These are phyloP conservation scores for Furcula furcula DNA, from an alignment of 2,888 invertebrate species.

Conservation along the genomic window DNA sequence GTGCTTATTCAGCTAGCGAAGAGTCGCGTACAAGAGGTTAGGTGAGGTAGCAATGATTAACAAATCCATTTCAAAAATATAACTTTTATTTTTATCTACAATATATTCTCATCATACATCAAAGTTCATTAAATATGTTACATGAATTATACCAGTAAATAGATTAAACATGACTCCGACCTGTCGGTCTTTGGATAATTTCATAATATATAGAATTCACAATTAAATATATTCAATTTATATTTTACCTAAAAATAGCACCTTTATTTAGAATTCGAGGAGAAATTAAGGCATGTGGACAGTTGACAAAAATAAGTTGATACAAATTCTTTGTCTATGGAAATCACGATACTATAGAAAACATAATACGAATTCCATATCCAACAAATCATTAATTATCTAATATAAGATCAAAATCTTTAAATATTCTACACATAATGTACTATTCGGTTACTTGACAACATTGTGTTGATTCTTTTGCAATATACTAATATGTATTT, in stretches of 20 bases:
- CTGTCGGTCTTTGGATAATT: slow-evolving; percentile 64
- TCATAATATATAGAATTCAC: slow-evolving; percentile 31
- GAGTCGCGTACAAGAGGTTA: too few relatives aligned
- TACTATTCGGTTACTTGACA: slow-evolving; percentile 20
- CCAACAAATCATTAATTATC: slow-evolving; percentile 24
- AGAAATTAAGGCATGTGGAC: slow-evolving; percentile 38
- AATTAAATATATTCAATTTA: slow-evolving; percentile 31
- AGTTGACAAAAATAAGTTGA: slow-evolving; percentile 13
- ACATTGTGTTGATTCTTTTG: slow-evolving; percentile 5
- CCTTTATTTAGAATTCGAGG: slow-evolving; percentile 42
- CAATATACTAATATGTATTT: background rate
- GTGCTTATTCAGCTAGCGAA: too few relatives aligned
- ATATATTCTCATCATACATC: slow-evolving; percentile 65
- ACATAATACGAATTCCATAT: slow-evolving; percentile 73
- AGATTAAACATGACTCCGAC: slow-evolving; percentile 76
- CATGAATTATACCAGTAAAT: slow-evolving; percentile 61
- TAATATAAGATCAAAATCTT: too few relatives aligned
- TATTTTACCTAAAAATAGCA: slow-evolving; percentile 47
- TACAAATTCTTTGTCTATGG: slow-evolving; percentile 40
- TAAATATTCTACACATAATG: too few relatives aligned
- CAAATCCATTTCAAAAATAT: slow-evolving; percentile 60
- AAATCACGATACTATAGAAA: slow-evolving; percentile 69
- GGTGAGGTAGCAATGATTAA: too few relatives aligned
- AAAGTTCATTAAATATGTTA: slow-evolving; percentile 67
- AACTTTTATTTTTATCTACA: slow-evolving; percentile 76